Percentiles rank a stretch among this genome's conserved stretches.
phyloP scores from a whole-genome alignment of 53 echinoderm and acorn worm species.

The Astropecten irregularis region DNA sequence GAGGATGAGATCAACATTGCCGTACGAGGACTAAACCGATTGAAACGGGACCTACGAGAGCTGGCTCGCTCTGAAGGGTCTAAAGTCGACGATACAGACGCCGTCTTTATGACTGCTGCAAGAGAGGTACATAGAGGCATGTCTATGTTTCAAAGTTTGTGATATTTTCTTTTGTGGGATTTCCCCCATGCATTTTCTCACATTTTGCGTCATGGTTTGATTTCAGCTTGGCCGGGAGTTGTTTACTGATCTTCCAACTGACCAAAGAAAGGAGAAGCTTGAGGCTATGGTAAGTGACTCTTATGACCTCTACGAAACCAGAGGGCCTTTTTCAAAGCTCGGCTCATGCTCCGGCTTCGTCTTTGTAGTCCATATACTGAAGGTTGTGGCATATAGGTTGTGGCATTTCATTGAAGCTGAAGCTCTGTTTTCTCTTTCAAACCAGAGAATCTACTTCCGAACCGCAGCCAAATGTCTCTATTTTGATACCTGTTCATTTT shows the following conservation, averaged over 20 bases:
- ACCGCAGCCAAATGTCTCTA: too few relatives aligned
- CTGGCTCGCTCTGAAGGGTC: constrained; percentile 67
- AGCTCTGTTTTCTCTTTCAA: too few relatives aligned
- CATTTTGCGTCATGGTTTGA: background rate
- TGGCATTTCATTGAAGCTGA: too few relatives aligned
- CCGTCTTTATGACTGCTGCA: constrained; percentile 90
- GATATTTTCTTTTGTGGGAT: background rate
- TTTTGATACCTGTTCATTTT: too few relatives aligned
- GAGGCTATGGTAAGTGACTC: constrained; percentile 87
- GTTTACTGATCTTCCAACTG: constrained; percentile 57
- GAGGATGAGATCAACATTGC: constrained; percentile 73
- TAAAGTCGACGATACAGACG: constrained; percentile 81
- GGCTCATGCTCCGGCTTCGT: too few relatives aligned
- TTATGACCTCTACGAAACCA: too few relatives aligned
- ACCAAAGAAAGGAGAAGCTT: constrained; percentile 84
- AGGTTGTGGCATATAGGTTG: too few relatives aligned
- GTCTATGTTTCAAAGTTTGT: background rate
- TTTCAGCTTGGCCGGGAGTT: constrained; percentile 88
- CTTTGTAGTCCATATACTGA: too few relatives aligned
- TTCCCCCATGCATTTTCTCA: background rate
- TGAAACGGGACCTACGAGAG: constrained; percentile 77
- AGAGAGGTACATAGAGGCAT: constrained; percentile 71
- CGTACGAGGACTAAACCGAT: constrained; percentile 71
- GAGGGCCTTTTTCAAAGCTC: background rate
- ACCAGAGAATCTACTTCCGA: too few relatives aligned